Percentiles rank a stretch among this genome's conserved stretches.
Conservation (phyloP, 2,888 invertebrate species). For the Andrena chrysosceles region DNA sequence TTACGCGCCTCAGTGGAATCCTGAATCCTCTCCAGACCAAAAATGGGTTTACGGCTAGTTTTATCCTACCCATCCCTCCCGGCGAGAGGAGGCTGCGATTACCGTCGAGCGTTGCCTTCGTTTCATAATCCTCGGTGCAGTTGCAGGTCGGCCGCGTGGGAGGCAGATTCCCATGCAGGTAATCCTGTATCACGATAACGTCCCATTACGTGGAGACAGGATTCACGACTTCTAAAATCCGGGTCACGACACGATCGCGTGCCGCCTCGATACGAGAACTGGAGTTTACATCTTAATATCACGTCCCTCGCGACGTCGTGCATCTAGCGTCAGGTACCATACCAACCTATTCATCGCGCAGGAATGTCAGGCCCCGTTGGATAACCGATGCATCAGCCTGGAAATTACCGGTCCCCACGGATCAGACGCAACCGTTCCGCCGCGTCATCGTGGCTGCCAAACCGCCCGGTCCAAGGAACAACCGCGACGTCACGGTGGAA, state of each 20-base stretch:
- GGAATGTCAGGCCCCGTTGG: conserved; percentile 6
- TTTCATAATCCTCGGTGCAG: conserved; percentile 63
- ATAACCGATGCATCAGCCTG: conserved; percentile 6
- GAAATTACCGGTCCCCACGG: not conserved
- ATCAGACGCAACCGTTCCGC: not conserved
- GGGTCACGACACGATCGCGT: conserved; percentile 54
- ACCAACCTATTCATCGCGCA: conserved; percentile 17
- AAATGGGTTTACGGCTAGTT: too few relatives aligned
- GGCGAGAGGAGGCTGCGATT: conserved; percentile 17
- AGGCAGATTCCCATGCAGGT: conserved; percentile 54
- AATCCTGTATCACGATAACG: conserved; percentile 58
- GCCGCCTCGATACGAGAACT: conserved; percentile 24
- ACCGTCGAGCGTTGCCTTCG: conserved; percentile 34
- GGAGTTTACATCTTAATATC: conserved; percentile 42
- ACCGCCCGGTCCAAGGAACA: conserved; percentile 2
- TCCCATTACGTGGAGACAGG: conserved; percentile 49
- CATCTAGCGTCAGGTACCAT: not conserved
- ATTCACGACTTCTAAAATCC: conserved; percentile 58
- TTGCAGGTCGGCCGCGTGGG: conserved; percentile 54
- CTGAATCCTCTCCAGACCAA: too few relatives aligned
- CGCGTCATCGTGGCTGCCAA: conserved; percentile 35
- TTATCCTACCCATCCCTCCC: not conserved
- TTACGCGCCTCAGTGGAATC: too few relatives aligned
- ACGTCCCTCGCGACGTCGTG: not conserved
- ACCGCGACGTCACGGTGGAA: conserved; percentile 9